Evolutionary conservation across 2,888 invertebrate species (phyloP).

Genomic region (Protonemura montana): DNA sequence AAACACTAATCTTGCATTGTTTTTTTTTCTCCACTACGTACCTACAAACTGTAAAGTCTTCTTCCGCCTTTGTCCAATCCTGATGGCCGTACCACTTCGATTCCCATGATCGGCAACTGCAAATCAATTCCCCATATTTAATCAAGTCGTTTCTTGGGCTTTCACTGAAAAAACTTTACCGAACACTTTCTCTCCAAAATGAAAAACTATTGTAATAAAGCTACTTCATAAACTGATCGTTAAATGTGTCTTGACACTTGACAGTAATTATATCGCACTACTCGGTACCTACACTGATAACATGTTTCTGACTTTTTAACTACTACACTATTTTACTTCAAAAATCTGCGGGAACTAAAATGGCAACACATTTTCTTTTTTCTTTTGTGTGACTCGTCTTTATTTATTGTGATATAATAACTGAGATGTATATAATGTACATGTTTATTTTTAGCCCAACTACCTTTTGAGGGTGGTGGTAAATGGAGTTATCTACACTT

Average conservation of each 20-base stretch:
- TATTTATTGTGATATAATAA: slow-evolving; percentile 18
- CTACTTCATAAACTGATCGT: slow-evolving; percentile 53
- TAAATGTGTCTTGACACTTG: slow-evolving; percentile 25
- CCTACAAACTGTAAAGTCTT: neutral
- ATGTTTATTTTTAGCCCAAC: too few species aligned
- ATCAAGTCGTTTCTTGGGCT: slow-evolving; percentile 30
- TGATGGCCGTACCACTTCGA: slow-evolving; percentile 26
- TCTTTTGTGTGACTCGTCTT: slow-evolving; percentile 4
- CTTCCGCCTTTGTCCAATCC: slow-evolving; percentile 18
- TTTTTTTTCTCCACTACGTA: neutral
- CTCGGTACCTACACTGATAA: neutral
- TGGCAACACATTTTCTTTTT: slow-evolving; percentile 45
- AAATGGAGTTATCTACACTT: neutral
- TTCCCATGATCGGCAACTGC: slow-evolving; percentile 21
- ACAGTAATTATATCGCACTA: neutral
- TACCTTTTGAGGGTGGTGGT: neutral
- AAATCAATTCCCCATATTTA: slow-evolving; percentile 15
- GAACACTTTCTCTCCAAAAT: slow-evolving; percentile 33
- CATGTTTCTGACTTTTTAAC: neutral
- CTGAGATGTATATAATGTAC: neutral
- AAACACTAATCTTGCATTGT: neutral
- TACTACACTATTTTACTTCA: neutral
- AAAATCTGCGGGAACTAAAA: slow-evolving; percentile 38
- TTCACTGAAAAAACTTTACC: neutral
- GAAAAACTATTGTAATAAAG: slow-evolving; percentile 50